phyloP scores from a whole-genome alignment of 2,888 invertebrate genomes.

The Lasiommata megera region DNA sequence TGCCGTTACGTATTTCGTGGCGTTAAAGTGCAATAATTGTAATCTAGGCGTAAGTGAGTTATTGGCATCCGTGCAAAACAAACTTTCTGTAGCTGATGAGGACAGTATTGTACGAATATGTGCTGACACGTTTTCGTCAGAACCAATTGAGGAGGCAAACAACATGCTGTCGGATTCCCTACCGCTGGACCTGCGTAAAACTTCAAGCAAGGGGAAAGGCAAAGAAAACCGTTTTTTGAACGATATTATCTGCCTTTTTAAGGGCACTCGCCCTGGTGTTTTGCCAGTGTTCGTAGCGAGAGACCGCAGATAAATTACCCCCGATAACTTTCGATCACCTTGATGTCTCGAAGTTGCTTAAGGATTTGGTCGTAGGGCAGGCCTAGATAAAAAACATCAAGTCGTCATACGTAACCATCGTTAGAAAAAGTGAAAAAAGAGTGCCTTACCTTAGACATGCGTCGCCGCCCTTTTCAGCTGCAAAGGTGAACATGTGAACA shows the following conservation, averaged over 20 bases:
- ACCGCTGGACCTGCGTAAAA: slow-evolving; percentile 23
- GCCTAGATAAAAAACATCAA: slow-evolving; percentile 12
- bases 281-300: slow-evolving; percentile 31
- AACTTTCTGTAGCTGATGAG: slow-evolving; percentile 27
- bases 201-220: slow-evolving; percentile 18
- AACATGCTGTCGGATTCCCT: slow-evolving; percentile 20
- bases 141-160: slow-evolving; percentile 25
- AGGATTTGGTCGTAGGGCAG: slow-evolving; percentile 10
- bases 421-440: slow-evolving; percentile 9
- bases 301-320: slow-evolving; percentile 29
- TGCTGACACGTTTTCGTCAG: slow-evolving; percentile 20
- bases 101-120: slow-evolving; percentile 28
- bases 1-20: no score
- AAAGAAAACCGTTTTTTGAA: no score
- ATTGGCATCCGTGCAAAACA: slow-evolving; percentile 28
- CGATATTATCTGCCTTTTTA: slow-evolving; percentile 29
- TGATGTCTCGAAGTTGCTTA: slow-evolving; percentile 22
- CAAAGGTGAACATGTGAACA: slow-evolving; percentile 8
- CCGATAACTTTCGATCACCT: no score
- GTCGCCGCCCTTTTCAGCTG: background rate
- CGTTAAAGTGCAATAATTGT: slow-evolving; percentile 8
- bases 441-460: background rate
- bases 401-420: slow-evolving; percentile 7
- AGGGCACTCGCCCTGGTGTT: slow-evolving; percentile 25
- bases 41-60: slow-evolving; percentile 24